Evolutionary conservation across 2,113 vertebrate genomes (phyloP).

Genomic region (Oreotragus oreotragus): DNA sequence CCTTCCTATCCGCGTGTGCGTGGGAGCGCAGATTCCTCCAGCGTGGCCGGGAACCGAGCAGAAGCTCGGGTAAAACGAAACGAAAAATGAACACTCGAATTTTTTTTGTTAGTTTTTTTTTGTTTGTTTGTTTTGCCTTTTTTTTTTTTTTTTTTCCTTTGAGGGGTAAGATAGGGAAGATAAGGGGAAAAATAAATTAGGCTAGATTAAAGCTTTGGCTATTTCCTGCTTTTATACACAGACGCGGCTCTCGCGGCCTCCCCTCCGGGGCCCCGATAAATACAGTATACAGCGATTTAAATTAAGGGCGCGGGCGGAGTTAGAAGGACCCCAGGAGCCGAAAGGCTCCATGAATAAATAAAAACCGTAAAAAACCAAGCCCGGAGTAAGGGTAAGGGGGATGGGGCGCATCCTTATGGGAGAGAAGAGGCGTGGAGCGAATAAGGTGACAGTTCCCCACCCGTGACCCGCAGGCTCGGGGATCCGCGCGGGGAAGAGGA

Average conservation of each 20-base stretch:
- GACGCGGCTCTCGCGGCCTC: conserved; percentile 76
- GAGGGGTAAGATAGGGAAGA: neutral
- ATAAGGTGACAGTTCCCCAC: conserved; percentile 57
- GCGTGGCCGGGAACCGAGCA: conserved; percentile 56
- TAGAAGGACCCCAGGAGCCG: conserved; percentile 68
- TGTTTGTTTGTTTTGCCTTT: neutral
- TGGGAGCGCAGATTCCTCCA: conserved; percentile 47
- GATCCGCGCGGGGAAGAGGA: conserved; percentile 31
- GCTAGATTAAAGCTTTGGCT: conserved; percentile 84
- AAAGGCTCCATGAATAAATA: conserved; percentile 74
- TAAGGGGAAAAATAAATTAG: conserved; percentile 77
- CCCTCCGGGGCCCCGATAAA: conserved; percentile 79
- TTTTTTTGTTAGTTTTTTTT: conserved; percentile 58
- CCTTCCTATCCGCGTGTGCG: conserved; percentile 32
- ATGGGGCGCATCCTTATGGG: conserved; percentile 37
- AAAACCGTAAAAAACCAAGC: conserved; percentile 72
- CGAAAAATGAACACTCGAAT: conserved; percentile 55
- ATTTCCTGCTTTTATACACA: conserved; percentile 79
- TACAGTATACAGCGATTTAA: conserved; percentile 80
- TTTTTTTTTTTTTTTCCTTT: conserved; percentile 33
- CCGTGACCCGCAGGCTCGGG: conserved; percentile 47
- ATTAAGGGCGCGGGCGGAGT: conserved; percentile 77
- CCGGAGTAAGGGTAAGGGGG: conserved; percentile 42
- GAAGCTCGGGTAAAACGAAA: conserved; percentile 72
- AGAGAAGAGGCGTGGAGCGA: conserved; percentile 48